phyloP scores from a whole-genome alignment of 1,140 invertebrate species.

The Gonatopus flavifemur region DNA sequence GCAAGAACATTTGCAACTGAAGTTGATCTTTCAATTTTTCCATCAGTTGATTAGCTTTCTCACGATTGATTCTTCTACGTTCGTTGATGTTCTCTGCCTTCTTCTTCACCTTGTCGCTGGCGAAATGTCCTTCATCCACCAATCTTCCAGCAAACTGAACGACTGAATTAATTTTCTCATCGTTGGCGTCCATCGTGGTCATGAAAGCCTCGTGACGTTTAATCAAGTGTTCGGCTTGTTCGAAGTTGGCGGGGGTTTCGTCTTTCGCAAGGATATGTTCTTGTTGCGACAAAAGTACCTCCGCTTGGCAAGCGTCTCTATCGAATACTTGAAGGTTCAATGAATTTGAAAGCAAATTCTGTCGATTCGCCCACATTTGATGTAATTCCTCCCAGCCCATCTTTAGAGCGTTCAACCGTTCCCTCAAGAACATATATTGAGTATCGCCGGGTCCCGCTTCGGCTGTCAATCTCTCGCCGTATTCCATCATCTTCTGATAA shows the following conservation, averaged over 20 bases:
- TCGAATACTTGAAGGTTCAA: constrained; percentile 94
- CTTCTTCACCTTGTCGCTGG: constrained; percentile 91
- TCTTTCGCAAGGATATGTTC: constrained; percentile 94
- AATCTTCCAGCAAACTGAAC: constrained; percentile 90
- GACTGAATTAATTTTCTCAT: constrained; percentile 97
- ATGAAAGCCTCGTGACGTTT: constrained; percentile 98
- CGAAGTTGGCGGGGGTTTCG: constrained; percentile 90
- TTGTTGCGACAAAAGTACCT: constrained; percentile 96
- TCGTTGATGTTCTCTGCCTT: constrained; percentile 94
- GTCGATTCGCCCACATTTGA: constrained; percentile 99
- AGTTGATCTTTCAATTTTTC: constrained; percentile 93
- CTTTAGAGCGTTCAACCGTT: constrained; percentile 93
- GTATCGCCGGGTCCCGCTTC: constrained; percentile 89
- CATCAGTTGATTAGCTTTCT: constrained; percentile 87
- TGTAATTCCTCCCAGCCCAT: constrained; percentile 99
- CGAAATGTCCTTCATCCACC: constrained; percentile 87
- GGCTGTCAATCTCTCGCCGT: constrained; percentile 91
- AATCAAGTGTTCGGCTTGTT: constrained; percentile 96
- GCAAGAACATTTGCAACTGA: constrained; percentile 93
- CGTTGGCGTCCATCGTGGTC: constrained; percentile 99
- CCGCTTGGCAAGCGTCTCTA: constrained; percentile 95
- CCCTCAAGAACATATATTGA: constrained; percentile 98
- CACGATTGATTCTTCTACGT: constrained; percentile 85
- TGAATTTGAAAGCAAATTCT: constrained; percentile 91
- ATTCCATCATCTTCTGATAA: constrained; percentile 99